Conservation (phyloP, 2,888 invertebrate genomes). For the Andrena hattorfiana region DNA sequence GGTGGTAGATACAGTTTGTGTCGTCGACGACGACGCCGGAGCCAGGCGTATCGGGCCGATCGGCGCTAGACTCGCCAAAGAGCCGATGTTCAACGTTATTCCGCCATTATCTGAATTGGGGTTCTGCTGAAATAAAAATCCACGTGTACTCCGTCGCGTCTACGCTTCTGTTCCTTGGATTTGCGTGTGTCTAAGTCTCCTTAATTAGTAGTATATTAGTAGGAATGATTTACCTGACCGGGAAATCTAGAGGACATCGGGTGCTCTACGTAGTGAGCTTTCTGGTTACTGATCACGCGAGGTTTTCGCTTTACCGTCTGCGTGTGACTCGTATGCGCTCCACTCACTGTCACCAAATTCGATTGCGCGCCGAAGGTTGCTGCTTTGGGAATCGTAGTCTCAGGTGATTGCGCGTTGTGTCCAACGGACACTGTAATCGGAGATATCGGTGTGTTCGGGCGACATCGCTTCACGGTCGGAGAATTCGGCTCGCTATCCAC, state of each 20-base stretch:
- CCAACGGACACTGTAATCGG: conserved; percentile 43
- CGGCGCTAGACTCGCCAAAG: conserved; percentile 83
- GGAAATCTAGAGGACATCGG: conserved; percentile 73
- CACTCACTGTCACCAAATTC: conserved; percentile 62
- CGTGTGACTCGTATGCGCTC: conserved; percentile 63
- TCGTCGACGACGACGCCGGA: conserved; percentile 71
- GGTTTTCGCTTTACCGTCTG: conserved; percentile 75
- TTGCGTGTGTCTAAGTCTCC: no score
- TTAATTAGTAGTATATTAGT: background rate
- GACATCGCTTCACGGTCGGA: conserved; percentile 84
- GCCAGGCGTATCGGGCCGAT: conserved; percentile 83
- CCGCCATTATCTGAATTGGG: conserved; percentile 77
- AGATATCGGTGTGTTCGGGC: conserved; percentile 78
- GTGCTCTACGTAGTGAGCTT: conserved; percentile 75
- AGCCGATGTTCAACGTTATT: conserved; percentile 84
- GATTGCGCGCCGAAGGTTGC: conserved; percentile 65
- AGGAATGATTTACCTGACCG: conserved; percentile 70
- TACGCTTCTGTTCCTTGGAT: no score
- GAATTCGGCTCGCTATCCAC: conserved; percentile 86
- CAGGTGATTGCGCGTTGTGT: conserved; percentile 44
- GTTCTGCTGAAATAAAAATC: conserved; percentile 64
- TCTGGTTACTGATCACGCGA: conserved; percentile 73
- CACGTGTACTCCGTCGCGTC: background rate
- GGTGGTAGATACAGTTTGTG: conserved; percentile 50
- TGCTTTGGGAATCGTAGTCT: conserved; percentile 47